A percentile compares a stretch with the other conserved stretches of the same genome.
Conservation (phyloP, 2,113 vertebrate genomes). For the Corvus hawaiiensis region DNA sequence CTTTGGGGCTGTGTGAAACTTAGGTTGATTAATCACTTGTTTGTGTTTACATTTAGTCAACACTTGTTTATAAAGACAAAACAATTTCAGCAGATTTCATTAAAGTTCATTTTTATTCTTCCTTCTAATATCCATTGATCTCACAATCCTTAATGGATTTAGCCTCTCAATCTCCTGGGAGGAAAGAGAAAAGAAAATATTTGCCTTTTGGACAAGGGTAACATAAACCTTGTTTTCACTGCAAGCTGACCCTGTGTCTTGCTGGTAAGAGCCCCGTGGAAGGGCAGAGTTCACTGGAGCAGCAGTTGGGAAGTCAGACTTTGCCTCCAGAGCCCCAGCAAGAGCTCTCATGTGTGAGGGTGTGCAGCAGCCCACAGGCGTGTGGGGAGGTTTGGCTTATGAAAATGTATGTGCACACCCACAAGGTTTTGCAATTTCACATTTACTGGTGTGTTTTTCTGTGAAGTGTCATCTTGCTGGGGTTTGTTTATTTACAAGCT, state of each 20-base stretch:
- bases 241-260: background rate
- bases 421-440: background rate
- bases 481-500: slow-evolving; percentile 46
- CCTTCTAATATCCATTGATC: background rate
- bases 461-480: background rate
- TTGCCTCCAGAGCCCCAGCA: background rate
- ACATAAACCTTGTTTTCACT: background rate
- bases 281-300: background rate
- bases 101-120: background rate
- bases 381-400: background rate
- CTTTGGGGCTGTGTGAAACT: background rate
- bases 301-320: background rate
- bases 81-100: background rate
- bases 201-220: background rate
- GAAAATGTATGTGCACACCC: slow-evolving; percentile 26
- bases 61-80: background rate
- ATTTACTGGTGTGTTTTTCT: background rate
- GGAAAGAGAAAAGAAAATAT: background rate
- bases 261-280: background rate
- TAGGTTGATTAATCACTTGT: background rate
- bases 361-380: background rate
- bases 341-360: background rate
- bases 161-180: background rate
- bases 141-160: background rate
- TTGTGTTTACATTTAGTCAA: background rate